Evolutionary conservation across 2,113 vertebrate genomes (phyloP).

Genomic region (Gopherus evgoodei): DNA sequence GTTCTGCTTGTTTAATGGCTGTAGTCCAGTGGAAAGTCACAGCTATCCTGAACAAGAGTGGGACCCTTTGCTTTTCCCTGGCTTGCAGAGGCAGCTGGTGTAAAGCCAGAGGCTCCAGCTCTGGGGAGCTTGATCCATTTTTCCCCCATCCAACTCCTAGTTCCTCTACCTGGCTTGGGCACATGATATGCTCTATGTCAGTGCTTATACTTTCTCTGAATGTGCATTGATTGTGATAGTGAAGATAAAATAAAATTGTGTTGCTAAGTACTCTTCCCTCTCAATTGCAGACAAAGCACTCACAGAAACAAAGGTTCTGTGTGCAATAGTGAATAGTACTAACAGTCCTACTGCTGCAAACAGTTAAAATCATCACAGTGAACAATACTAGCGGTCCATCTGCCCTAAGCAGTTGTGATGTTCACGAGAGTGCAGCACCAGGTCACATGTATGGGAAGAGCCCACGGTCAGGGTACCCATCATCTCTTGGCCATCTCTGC

Average conservation of each 20-base stretch:
- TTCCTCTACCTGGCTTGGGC: background rate
- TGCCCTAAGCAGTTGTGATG: rapidly evolving
- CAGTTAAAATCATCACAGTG: background rate
- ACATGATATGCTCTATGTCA: background rate
- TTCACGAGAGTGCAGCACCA: background rate
- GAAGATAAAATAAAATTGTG: conserved; percentile 45
- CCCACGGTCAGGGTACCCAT: background rate
- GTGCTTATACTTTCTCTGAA: background rate
- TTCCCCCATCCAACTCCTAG: rapidly evolving
- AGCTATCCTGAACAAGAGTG: background rate
- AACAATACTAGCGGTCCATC: background rate
- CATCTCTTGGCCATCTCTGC: background rate
- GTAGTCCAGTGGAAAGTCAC: background rate
- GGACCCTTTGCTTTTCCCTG: background rate
- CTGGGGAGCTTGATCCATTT: background rate
- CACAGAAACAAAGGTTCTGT: conserved; percentile 55
- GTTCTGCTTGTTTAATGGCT: background rate
- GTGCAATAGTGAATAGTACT: background rate
- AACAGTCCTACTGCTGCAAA: background rate
- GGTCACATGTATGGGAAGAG: background rate
- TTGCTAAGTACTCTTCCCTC: conserved; percentile 37
- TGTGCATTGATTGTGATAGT: conserved; percentile 12
- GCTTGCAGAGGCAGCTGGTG: background rate
- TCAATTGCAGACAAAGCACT: conserved; percentile 23
- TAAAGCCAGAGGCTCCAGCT: background rate